phyloP scores from a whole-genome alignment of 2,888 invertebrate genomes.

The Netelia fuscicornis region DNA sequence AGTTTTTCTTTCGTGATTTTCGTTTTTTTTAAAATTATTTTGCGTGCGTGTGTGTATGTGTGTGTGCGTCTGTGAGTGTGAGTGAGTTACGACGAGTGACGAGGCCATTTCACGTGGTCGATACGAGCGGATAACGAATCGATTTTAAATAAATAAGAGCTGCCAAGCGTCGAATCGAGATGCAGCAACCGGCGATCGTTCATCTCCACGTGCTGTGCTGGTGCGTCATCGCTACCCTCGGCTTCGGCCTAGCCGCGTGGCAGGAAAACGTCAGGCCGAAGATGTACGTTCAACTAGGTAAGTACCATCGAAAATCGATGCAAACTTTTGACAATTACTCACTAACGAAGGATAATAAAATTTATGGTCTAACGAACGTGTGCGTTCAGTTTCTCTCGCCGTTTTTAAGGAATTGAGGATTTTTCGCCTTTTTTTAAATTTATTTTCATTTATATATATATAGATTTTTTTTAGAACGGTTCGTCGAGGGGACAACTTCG shows the following conservation, averaged over 20 bases:
- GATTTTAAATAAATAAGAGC: slow-evolving; percentile 24
- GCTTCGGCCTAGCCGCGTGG: slow-evolving; percentile 89
- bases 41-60: slow-evolving; percentile 21
- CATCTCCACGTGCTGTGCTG: slow-evolving; percentile 85
- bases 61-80: slow-evolving; percentile 1
- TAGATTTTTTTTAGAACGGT: too few relatives aligned
- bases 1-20: background rate
- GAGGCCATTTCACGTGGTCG: slow-evolving; percentile 17
- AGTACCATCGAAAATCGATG: slow-evolving; percentile 84
- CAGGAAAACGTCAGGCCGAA: slow-evolving; percentile 96
- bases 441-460: background rate
- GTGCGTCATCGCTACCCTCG: slow-evolving; percentile 84
- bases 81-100: background rate
- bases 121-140: background rate
- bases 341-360: background rate
- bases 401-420: background rate
- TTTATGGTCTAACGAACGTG: background rate
- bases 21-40: background rate
- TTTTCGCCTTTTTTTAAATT: background rate
- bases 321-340: background rate
- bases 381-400: too few relatives aligned
- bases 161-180: slow-evolving; percentile 44
- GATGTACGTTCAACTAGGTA: slow-evolving; percentile 96
- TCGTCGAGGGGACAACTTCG: too few relatives aligned
- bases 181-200: slow-evolving; percentile 69